Base-by-base conservation (phyloP, 1,140 invertebrate species). In the Vollenhovia emeryi region DNA sequence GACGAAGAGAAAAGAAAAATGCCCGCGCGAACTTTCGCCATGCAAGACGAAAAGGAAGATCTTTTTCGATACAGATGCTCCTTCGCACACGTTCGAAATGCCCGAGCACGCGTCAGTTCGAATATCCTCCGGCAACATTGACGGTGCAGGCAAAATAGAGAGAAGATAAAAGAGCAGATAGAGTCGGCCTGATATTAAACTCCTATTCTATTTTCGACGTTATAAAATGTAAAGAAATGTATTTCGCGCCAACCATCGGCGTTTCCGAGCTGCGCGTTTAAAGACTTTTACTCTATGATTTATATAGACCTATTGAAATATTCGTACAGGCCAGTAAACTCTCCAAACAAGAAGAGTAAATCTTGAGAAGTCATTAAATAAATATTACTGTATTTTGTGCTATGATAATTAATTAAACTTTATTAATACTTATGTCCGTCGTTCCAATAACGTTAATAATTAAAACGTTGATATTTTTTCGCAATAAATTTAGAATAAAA, bases 1-100 rank as follows among this genome's bases (percentile, higher is more conserved):
- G 6, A 15, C 11, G 2, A 30, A 15, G n/a, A 27, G n/a, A 40
- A 11, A 33, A 50, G 11, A 18, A 40, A 48, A 68, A n/a, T 64
- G 13, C 18, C 27, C 21, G 21, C 15, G 21, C 9, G 3, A 68
- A 52, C 27, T 50, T 78, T 78, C n/a, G n/a, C n/a, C 4, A 21
- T 13, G 2, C 43, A 9, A 30, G 55, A 27, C 18, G 5, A 60
- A 33, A 66, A 48, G n/a, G n/a, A 50, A 1, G 24, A 68, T 79
- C 30, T 68, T 79, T 79, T 36, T 48, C 62, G 30, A 79, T 79
- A 62, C 62, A 78, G n/a, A 79, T 69, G 21, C 62, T 55, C 33
- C 69, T 68, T 52, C 33, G 8, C 43, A 11, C 11, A 5, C 21
- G 0, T n/a, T 59, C 8, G 13, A 78, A 30, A 66, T 52, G 43